Base-by-base conservation (phyloP, 1,140 invertebrate genomes). In the Drosophila orena region DNA sequence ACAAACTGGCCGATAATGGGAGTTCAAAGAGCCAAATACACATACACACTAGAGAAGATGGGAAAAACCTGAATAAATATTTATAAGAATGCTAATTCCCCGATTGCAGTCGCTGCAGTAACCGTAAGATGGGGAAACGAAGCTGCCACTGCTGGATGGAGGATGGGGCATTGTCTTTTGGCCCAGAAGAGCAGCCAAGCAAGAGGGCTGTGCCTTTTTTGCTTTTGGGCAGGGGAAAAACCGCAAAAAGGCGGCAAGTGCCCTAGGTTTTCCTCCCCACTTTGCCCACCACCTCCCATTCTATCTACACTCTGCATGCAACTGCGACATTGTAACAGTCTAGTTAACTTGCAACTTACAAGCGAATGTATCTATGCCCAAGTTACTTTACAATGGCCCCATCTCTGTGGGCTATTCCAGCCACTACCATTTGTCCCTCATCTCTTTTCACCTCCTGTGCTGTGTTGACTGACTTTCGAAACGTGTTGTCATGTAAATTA, bases 401-500 rank as follows among this genome's bases (percentile, higher is more conserved):
- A 44, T 65, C 35, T 17, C 24, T 24, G 50, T 61, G 58, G 62
- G 72, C 66, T 65, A 17, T 24, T 35, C 40, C 34, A 10, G 30
- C 30, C 14, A 42, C 40, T 10, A 12, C 42, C 2, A 30, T 38
- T 52, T 52, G 10, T 30, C 50, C 50, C 54, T 54, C 47, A 47
- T 15, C 47, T 40, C 38, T 58, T 59, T 68, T 53, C 46, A 52
- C 24, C 42, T 54, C 49, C 49, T 43, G 24, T 71, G 14, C 66
- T 46, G 52, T 70, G 74, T 62, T 79, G 79, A 86, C 83, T 88
- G 83, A 88, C 83, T 88, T 88, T 89, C 76, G 75, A 88, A 88
- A 88, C 79, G 84, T 88, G 83, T 89, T 88, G 83, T 89, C 83
- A 88, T 88, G 83, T 88, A 88, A 88, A 88, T 88, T 88, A 88